These are phyloP conservation scores for Cataglyphis hispanica DNA, from an alignment of 1,140 invertebrate species.

Conservation along the genomic window DNA sequence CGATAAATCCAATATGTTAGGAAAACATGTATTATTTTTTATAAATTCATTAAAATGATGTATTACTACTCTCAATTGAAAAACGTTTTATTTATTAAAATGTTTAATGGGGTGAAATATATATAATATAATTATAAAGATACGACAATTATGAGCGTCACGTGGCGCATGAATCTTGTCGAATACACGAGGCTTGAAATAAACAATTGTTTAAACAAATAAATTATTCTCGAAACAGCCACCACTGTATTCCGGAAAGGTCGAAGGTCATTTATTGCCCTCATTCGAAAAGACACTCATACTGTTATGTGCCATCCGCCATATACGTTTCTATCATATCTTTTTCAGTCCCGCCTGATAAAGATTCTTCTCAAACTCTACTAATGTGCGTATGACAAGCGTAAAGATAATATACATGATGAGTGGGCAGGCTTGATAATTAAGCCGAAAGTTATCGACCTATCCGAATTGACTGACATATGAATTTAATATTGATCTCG, in stretches of 20 bases:
- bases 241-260: constrained; percentile 66
- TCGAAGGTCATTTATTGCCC: constrained; percentile 77
- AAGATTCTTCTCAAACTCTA: constrained; percentile 75
- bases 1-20: neutral
- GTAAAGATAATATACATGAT: constrained; percentile 50
- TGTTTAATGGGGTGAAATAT: neutral
- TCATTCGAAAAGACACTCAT: constrained; percentile 73
- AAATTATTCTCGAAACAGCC: constrained; percentile 55
- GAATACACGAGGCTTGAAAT: neutral
- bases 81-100: neutral
- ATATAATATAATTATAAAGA: neutral
- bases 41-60: neutral
- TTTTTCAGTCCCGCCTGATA: constrained; percentile 78
- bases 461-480: constrained; percentile 69
- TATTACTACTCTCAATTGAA: neutral
- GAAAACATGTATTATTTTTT: constrained; percentile 4
- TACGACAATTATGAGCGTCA: neutral
- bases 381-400: constrained; percentile 10
- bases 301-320: constrained; percentile 64
- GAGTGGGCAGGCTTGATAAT: neutral
- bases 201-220: constrained; percentile 13
- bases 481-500: constrained; percentile 69
- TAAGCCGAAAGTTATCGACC: constrained; percentile 62
- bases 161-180: neutral
- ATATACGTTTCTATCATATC: constrained; percentile 73